phyloP scores from a whole-genome alignment of 2,113 vertebrate species.

The Canis aureus region DNA sequence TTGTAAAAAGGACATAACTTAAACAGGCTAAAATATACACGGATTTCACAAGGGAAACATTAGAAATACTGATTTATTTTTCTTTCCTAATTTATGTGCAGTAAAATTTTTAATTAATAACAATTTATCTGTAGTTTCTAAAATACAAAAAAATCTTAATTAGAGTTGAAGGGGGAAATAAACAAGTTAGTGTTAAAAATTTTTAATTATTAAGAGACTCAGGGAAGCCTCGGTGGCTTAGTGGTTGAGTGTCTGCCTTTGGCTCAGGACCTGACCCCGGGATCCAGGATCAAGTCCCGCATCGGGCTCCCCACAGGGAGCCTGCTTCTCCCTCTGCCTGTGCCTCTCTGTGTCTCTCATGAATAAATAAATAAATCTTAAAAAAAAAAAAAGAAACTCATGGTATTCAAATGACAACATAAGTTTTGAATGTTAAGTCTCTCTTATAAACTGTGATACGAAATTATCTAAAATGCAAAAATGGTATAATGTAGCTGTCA shows the following conservation, averaged over 20 bases:
- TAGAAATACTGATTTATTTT: neutral
- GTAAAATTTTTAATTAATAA: neutral
- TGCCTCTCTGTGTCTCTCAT: too few relatives aligned
- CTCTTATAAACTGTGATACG: neutral
- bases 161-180: neutral
- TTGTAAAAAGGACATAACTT: neutral
- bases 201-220: neutral
- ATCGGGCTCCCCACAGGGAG: too few relatives aligned
- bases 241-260: too few relatives aligned
- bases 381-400: too few relatives aligned
- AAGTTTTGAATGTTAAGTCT: neutral
- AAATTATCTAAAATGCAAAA: constrained; percentile 26
- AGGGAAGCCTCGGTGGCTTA: too few relatives aligned
- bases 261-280: too few relatives aligned
- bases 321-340: too few relatives aligned
- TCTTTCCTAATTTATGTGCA: neutral
- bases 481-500: neutral
- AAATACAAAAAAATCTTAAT: neutral
- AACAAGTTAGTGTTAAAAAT: neutral
- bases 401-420: neutral
- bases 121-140: neutral
- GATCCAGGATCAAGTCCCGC: too few relatives aligned
- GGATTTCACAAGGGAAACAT: neutral
- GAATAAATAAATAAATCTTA: too few relatives aligned
- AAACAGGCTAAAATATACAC: neutral